A percentile compares a stretch with the other conserved stretches of the same genome.
Evolutionary conservation across 1,140 invertebrate species (phyloP).

Genomic region (Sminthurides bifidus): DNA sequence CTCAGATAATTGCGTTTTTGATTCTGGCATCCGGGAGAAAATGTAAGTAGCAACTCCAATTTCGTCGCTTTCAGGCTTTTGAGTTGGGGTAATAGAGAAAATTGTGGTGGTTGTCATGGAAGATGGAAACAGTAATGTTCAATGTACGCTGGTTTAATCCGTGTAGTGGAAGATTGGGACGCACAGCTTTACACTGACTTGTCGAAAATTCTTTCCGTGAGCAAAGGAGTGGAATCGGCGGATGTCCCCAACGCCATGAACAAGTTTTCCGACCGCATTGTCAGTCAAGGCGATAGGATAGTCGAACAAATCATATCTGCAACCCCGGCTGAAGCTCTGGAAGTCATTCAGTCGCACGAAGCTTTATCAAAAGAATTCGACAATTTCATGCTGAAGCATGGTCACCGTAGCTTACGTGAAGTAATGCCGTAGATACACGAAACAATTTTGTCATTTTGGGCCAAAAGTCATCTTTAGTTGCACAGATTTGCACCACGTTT

Average conservation of each 20-base stretch:
- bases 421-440: conserved; percentile 35
- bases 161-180: conserved; percentile 27
- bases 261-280: conserved; percentile 43
- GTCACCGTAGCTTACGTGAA: conserved; percentile 60
- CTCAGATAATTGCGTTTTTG: conserved; percentile 44
- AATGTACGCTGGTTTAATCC: too few species aligned
- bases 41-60: conserved; percentile 7
- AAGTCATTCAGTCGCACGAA: conserved; percentile 47
- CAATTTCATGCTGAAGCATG: conserved; percentile 55
- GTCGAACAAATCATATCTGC: conserved; percentile 44
- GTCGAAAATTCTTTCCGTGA: conserved; percentile 50
- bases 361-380: conserved; percentile 41
- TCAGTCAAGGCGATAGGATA: conserved; percentile 34
- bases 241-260: conserved; percentile 48
- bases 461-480: not conserved
- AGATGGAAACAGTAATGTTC: too few species aligned
- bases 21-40: conserved; percentile 31
- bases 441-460: not conserved
- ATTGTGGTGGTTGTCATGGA: not conserved
- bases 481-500: not conserved
- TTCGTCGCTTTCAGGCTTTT: not conserved
- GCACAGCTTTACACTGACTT: conserved; percentile 40
- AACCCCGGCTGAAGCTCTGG: conserved; percentile 41
- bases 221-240: conserved; percentile 52
- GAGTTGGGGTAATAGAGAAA: not conserved